Conservation (phyloP, 2,888 invertebrate genomes). For the Lamellibrachia satsuma region DNA sequence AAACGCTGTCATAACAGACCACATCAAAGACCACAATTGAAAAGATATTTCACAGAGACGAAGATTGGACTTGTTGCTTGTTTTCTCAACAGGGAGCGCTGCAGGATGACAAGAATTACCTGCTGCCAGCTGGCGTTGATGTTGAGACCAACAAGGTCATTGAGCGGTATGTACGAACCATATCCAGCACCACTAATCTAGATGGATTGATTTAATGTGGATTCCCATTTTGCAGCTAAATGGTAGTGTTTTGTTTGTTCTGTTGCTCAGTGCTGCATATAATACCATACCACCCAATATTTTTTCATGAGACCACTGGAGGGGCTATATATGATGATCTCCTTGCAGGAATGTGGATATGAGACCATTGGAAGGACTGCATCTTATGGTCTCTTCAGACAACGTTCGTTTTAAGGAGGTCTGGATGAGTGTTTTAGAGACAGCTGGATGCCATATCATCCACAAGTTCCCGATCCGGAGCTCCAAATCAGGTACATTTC, state of each 20-base stretch:
- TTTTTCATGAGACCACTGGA: neutral
- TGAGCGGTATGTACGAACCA: slow-evolving; percentile 52
- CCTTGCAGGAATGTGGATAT: neutral
- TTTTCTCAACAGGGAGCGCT: slow-evolving; percentile 55
- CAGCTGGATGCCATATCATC: slow-evolving; percentile 47
- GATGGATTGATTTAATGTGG: too few species aligned
- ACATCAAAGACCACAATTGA: neutral
- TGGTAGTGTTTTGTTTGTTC: too few species aligned
- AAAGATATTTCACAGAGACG: neutral
- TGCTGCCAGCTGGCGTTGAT: slow-evolving; percentile 71
- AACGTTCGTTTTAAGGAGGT: slow-evolving; percentile 49
- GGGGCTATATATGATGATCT: slow-evolving; percentile 18
- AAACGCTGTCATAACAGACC: too few species aligned
- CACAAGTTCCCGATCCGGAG: slow-evolving; percentile 21
- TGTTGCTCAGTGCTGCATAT: too few species aligned
- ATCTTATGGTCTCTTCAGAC: slow-evolving; percentile 33
- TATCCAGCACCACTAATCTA: too few species aligned
- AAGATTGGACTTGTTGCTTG: neutral
- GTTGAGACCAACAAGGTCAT: slow-evolving; percentile 51
- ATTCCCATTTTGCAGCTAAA: too few species aligned
- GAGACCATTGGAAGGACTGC: neutral
- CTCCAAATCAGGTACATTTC: neutral
- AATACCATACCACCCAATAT: too few species aligned
- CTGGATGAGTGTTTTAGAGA: slow-evolving; percentile 52
- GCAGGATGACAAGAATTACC: slow-evolving; percentile 65